These are phyloP conservation scores for Strongylocentrotus purpuratus DNA, from an alignment of 35 echinoderm and acorn worm species.

Conservation along the genomic window DNA sequence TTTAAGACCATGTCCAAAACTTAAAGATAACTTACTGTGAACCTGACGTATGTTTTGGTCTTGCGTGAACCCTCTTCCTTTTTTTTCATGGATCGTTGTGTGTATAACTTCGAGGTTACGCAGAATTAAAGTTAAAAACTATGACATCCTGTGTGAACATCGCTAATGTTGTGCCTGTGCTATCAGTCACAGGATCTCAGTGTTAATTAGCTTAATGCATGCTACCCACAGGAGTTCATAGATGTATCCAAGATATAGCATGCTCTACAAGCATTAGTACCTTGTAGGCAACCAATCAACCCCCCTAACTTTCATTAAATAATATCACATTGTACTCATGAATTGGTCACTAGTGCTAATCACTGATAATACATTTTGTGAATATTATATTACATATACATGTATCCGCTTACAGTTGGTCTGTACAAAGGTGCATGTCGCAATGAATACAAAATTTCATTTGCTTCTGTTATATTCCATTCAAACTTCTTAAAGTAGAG, in stretches of 20 bases:
- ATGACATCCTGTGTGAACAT: no score
- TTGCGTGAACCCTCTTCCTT: no score
- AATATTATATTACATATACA: background rate
- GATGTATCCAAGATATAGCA: background rate
- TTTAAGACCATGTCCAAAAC: no score
- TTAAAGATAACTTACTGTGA: no score
- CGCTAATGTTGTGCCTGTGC: background rate
- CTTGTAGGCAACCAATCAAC: background rate
- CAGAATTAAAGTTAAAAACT: no score
- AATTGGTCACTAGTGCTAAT: background rate
- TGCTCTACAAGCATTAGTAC: background rate
- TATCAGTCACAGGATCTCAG: background rate
- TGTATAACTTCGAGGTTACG: no score
- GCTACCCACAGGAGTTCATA: background rate
- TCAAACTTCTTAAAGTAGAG: no score
- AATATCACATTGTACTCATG: background rate
- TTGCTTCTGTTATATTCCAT: no score
- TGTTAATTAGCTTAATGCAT: background rate
- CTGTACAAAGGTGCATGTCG: background rate
- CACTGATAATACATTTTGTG: background rate
- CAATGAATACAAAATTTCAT: no score
- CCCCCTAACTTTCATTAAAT: background rate
- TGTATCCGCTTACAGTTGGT: background rate
- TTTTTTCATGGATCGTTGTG: no score
- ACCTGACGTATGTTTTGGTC: no score